Evolutionary conservation across 1,140 invertebrate genomes (phyloP).

Genomic region (Zaprionus lachaisei): DNA sequence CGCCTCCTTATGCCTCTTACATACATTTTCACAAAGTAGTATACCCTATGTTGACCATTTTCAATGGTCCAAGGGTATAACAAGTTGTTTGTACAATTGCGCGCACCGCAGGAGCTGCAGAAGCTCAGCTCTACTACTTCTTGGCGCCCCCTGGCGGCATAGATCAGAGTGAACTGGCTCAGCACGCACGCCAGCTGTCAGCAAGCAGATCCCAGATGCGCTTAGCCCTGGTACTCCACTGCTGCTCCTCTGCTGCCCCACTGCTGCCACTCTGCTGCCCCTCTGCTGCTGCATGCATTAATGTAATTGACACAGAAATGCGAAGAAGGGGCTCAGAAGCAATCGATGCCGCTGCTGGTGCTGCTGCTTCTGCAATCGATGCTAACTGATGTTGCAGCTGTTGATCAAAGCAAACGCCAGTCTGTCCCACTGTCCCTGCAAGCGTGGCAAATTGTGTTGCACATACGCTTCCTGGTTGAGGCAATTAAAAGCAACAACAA

Average conservation of each 20-base stretch:
- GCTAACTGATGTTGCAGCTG: constrained; percentile 76
- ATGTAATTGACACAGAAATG: constrained; percentile 81
- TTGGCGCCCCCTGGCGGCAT: constrained; percentile 40
- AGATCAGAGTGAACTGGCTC: constrained; percentile 52
- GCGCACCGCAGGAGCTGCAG: constrained; percentile 20
- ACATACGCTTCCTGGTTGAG: constrained; percentile 72
- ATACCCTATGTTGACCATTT: no score
- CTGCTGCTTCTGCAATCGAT: constrained; percentile 47
- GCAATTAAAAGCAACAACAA: constrained; percentile 77
- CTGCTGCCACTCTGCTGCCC: constrained; percentile 8
- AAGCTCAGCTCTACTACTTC: constrained; percentile 13
- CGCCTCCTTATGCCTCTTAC: no score
- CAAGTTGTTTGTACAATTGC: constrained; percentile 36
- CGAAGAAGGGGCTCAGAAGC: constrained; percentile 51
- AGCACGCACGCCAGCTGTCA: constrained; percentile 60
- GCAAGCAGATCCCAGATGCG: constrained; percentile 59
- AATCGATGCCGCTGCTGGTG: constrained; percentile 29
- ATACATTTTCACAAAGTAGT: no score
- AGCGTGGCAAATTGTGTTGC: constrained; percentile 56
- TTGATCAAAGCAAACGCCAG: constrained; percentile 57
- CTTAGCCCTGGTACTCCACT: constrained; percentile 33
- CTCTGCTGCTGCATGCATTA: constrained; percentile 63
- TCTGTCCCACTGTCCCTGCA: constrained; percentile 7
- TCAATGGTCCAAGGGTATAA: background rate
- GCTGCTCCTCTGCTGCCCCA: constrained; percentile 30